Percentiles rank a stretch among this genome's conserved stretches.
phyloP scores from a whole-genome alignment of 2,113 vertebrate species.

The Rattus norvegicus region GRCr8 NC_086024.1:63964501-63965000 shows the following conservation, averaged over 20 bases:
- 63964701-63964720: constrained; percentile 38
- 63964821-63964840: constrained; percentile 67
- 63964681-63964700: constrained; percentile 57
- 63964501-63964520: constrained; percentile 10
- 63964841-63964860: constrained; percentile 65
- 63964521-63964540: neutral
- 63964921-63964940: constrained; percentile 77
- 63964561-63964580: neutral
- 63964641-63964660: constrained; percentile 49
- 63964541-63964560: constrained; percentile 20
- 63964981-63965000: constrained; percentile 71
- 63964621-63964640: constrained; percentile 40
- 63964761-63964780: constrained; percentile 70
- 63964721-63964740: constrained; percentile 52
- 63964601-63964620: neutral
- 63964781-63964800: constrained; percentile 52
- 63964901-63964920: constrained; percentile 74
- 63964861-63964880: constrained; percentile 71
- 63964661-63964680: constrained; percentile 29
- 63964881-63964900: constrained; percentile 66
- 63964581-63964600: neutral
- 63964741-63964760: constrained; percentile 60
- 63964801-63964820: constrained; percentile 72
- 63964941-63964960: constrained; percentile 78
- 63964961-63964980: constrained; percentile 73